Conservation (phyloP, 2,888 invertebrate species). For the Lasius platythorax region DNA sequence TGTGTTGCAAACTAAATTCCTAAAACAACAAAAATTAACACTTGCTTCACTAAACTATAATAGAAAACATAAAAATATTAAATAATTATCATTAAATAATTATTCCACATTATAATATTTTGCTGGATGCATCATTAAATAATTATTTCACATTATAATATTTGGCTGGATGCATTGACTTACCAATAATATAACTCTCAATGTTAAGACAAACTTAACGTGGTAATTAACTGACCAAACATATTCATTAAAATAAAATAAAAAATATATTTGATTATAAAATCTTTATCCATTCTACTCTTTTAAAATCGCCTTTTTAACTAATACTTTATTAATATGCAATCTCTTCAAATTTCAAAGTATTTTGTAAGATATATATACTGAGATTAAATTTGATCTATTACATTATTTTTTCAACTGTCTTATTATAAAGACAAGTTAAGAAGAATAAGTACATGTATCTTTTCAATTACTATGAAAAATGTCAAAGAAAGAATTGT, state of each 20-base stretch:
- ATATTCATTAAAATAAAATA: not conserved
- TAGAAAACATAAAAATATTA: not conserved
- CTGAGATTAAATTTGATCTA: not conserved
- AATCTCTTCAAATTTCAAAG: not conserved
- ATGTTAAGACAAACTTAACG: not conserved
- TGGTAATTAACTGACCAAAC: not conserved
- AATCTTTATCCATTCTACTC: not conserved
- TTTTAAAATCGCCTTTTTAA: not conserved
- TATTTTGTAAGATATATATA: not conserved
- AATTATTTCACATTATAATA: not conserved
- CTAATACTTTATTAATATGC: not conserved
- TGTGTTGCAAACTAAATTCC: conserved; percentile 89
- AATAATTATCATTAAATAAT: not conserved
- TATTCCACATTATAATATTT: not conserved
- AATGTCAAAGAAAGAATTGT: not conserved
- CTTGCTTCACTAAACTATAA: not conserved
- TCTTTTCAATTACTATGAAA: not conserved
- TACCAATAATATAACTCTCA: not conserved
- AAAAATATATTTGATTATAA: not conserved
- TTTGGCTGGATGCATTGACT: not conserved
- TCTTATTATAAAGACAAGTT: not conserved
- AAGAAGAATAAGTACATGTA: not conserved
- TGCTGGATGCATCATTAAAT: not conserved
- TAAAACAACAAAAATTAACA: conserved; percentile 68
- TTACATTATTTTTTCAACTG: not conserved